Evolutionary conservation across 2,113 vertebrate species (phyloP).

Genomic region (Microtus montanus): DNA sequence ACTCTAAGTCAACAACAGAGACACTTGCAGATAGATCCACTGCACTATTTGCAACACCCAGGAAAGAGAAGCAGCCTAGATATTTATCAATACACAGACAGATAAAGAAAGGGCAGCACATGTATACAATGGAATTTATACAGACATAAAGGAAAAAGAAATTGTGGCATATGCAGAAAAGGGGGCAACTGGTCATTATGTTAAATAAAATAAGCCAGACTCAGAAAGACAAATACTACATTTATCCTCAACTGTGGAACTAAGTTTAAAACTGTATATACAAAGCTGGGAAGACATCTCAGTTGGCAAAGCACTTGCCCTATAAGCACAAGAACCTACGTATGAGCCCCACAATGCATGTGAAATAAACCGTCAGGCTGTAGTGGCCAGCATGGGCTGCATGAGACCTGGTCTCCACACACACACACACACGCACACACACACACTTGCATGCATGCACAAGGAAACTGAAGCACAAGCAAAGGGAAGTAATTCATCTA

Average conservation of each 20-base stretch:
- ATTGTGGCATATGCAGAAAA: too few relatives aligned
- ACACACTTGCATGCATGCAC: not conserved
- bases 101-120: not conserved
- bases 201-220: too few relatives aligned
- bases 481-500: not conserved
- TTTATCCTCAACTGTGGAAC: too few relatives aligned
- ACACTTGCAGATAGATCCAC: not conserved
- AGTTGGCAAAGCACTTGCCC: not conserved
- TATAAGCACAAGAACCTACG: not conserved
- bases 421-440: not conserved
- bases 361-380: not conserved
- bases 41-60: not conserved
- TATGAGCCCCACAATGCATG: not conserved
- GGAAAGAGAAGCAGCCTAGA: not conserved
- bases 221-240: too few relatives aligned
- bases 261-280: not conserved
- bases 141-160: too few relatives aligned
- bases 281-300: not conserved
- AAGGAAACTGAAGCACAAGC: not conserved
- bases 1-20: not conserved
- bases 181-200: too few relatives aligned
- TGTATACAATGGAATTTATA: not conserved
- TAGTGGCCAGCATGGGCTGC: not conserved
- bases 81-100: not conserved
- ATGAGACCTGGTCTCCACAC: not conserved